Evolutionary conservation across 2,797 vertebrate species (phyloP).

Genomic region (Enteromius afrohamiltoni): DNA sequence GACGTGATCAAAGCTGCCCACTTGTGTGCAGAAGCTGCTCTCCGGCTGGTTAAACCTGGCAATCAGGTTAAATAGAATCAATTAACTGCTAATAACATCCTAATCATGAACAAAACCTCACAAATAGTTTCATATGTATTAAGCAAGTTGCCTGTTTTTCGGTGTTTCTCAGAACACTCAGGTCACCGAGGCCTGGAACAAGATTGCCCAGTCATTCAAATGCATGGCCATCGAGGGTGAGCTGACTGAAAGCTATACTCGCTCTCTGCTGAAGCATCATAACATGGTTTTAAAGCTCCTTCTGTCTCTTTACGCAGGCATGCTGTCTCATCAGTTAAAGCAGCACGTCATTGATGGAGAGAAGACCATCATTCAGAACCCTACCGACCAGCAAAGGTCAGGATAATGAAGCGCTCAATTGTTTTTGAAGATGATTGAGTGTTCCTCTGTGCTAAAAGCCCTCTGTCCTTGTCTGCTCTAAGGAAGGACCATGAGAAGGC

Average conservation of each 20-base stretch:
- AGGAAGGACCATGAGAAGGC: conserved; percentile 99
- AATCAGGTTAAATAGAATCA: conserved; percentile 84
- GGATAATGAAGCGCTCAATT: conserved; percentile 30
- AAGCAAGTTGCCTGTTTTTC: background rate
- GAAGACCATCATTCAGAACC: conserved; percentile 98
- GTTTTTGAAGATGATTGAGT: background rate
- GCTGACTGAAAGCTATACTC: conserved; percentile 42
- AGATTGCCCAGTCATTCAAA: conserved; percentile 96
- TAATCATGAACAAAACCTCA: background rate
- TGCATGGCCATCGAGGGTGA: conserved; percentile 94
- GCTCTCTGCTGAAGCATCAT: background rate
- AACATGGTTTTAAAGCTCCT: background rate
- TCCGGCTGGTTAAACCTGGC: conserved; percentile 95
- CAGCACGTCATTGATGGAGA: conserved; percentile 97
- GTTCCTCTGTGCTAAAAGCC: conserved; percentile 8
- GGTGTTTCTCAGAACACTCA: conserved; percentile 85
- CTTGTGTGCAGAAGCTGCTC: conserved; percentile 93
- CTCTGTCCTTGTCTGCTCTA: conserved; percentile 20
- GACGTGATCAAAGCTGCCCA: conserved; percentile 94
- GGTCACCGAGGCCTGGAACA: conserved; percentile 98
- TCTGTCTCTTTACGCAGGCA: conserved; percentile 77
- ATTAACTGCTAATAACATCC: background rate
- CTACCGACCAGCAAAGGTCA: conserved; percentile 96
- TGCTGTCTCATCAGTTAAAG: conserved; percentile 97
- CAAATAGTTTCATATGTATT: background rate